Evolutionary conservation across 2,113 vertebrate genomes (phyloP), one percentile per base, ranked within the genome.

Genomic region (Tiliqua scincoides): DNA sequence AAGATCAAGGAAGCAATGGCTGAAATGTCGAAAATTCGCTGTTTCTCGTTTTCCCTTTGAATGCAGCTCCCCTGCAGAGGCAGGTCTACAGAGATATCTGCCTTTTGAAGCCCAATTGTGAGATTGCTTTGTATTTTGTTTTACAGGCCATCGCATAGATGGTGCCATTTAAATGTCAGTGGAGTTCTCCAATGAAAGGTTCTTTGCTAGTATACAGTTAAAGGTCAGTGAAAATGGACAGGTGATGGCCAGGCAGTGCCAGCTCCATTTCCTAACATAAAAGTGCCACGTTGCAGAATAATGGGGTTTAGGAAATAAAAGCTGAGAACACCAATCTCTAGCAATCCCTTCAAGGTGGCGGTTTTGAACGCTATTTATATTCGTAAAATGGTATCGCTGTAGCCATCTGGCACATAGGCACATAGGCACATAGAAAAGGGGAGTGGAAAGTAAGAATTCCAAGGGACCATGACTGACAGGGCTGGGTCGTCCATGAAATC

Each of bases 141-240:
- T 61, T 78, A 32, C 57, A 59, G 57, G n/a, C 54, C n/a, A 25
- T 37, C 14, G 20, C 54, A 14, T 78, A 61, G 76, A 37, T 23
- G 27, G 37, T 48, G 79, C 40, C 40, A 52, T 67, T 67, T 81
- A 81, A 81, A 81, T 81, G 79, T 67, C 79, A 81, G 63, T 81
- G 62, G 43, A 52, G 48, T 43, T 67, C 37, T 81, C 40, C 62
- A 81, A 2, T 48, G 40, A 67, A 81, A 52, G 40, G 48, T 17
- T 48, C 35, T 40, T 67, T n/a, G 17, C 79, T 48, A 27, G 62
- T n/a, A 67, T n/a, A 32, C 27, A 67, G 61, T 67, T 65, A 81
- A 81, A 67, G 62, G 79, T 67, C 63, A 81, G 37, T 32, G 62
- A n/a, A n/a, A 67, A 67, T 21, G 27, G 62, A n/a, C 40, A 67